Base-by-base conservation (phyloP, 1,140 invertebrate species). In the Dinothrombium tinctorium region DNA sequence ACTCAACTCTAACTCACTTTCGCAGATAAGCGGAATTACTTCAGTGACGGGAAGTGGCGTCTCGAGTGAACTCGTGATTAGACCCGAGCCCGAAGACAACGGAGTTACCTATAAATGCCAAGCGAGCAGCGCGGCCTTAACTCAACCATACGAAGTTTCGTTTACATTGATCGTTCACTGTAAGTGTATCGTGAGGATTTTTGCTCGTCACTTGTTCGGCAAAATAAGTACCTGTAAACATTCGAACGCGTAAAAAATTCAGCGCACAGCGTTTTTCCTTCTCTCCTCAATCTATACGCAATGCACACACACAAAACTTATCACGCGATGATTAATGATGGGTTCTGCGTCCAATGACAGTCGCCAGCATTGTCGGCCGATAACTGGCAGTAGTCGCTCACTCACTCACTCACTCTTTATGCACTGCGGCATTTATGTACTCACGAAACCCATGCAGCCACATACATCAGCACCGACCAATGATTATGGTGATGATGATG, bases 51-150 rank as follows among this genome's bases (percentile, higher is more conserved):
- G 50, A 23, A 47, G 45, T 31, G 50, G 49, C 12, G 48, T 51
- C 14, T 47, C 47, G 12, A 51, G 40, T 31, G 50, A 52, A 43
- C 26, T 52, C 5, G 49, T 49, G 1, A 46, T 52, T 45, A 57
- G 80, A 33, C 73, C 80, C 2, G 82, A 84, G 50, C 72, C 78
- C 1, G 78, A 76, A 4, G 89, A 95, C 62, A 94, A 94, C 59
- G 74, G 76, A 47, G 81, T 81, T 0, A 67, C 72, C 47, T 84
- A 90, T 54, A 69, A 76, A 49, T 98, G 90, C 60, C 80, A 87
- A 54, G 87, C 86, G 1, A 69, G 71, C 2, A 95, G 94, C 64
- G 74, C 74, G 23, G 89, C 89, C 0, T 83, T 81, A 0, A 71
- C 76, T 52, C 73, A 77, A 41, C 84, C 86, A 2, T 62, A 90